phyloP scores from a whole-genome alignment of 2,888 invertebrate species.

The Apomyelois bistriatella region DNA sequence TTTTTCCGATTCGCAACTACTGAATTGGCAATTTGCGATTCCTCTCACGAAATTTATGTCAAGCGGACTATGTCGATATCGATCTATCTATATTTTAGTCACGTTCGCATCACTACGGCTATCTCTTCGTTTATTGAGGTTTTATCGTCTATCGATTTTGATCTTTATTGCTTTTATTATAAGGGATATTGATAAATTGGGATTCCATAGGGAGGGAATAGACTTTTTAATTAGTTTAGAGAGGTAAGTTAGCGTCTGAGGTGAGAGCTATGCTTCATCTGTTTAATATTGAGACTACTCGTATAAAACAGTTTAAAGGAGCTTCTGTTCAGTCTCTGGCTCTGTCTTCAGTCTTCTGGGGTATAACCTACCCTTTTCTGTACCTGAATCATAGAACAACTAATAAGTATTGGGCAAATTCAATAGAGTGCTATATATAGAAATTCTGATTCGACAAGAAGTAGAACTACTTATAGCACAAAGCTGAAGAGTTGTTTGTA shows the following conservation, averaged over 20 bases:
- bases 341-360: no score
- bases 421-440: no score
- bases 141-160: conserved; percentile 20
- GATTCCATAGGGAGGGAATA: conserved; percentile 11
- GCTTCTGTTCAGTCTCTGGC: neutral
- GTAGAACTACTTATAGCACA: no score
- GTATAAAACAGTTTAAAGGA: neutral
- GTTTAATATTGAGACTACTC: neutral
- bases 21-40: conserved; percentile 24
- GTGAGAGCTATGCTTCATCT: conserved; percentile 6
- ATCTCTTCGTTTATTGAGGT: conserved; percentile 11
- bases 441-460: no score
- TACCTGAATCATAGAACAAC: no score
- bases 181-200: neutral
- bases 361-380: no score
- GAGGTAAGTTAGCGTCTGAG: conserved; percentile 5
- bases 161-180: conserved; percentile 19
- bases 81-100: conserved; percentile 47
- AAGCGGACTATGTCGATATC: conserved; percentile 13
- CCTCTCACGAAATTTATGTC: conserved; percentile 24
- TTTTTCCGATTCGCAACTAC: neutral
- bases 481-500: no score
- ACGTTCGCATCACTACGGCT: conserved; percentile 48
- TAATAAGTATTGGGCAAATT: no score
- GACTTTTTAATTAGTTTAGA: conserved; percentile 20